A percentile compares a stretch with the other conserved stretches of the same genome.
These are phyloP conservation scores for Hormaphis cornu DNA, from an alignment of 1,140 invertebrate species.

Conservation along the genomic window DNA sequence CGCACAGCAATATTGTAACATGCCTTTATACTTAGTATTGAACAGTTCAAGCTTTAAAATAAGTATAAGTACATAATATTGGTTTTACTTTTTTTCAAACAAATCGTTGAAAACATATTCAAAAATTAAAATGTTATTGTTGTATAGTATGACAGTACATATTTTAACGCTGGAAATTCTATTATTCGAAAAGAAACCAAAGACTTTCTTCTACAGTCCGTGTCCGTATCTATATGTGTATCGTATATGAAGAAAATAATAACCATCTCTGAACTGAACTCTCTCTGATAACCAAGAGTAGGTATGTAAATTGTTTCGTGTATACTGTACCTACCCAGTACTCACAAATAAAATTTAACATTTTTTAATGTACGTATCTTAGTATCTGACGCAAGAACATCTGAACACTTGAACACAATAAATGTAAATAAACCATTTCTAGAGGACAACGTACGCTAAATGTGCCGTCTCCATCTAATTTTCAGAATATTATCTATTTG, in stretches of 20 bases:
- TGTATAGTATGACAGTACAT: background rate
- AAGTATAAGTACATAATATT: too few species aligned
- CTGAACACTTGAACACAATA: background rate
- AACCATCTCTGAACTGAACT: constrained; percentile 3
- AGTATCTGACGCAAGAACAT: background rate
- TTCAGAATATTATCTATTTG: background rate
- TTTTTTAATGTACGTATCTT: background rate
- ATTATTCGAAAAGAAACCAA: background rate
- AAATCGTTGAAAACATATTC: too few species aligned
- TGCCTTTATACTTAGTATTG: too few species aligned
- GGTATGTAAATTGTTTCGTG: constrained; percentile 3
- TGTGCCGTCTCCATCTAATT: too few species aligned
- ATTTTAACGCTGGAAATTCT: background rate
- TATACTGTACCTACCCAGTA: background rate
- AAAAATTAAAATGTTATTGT: too few species aligned
- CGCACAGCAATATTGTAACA: too few species aligned
- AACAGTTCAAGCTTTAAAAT: too few species aligned
- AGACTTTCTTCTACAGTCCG: constrained; percentile 22
- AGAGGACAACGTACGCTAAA: background rate
- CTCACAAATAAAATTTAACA: too few species aligned
- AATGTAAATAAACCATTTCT: background rate
- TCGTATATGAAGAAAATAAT: background rate
- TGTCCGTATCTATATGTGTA: background rate
- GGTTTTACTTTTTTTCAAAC: too few species aligned
- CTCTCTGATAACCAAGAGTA: background rate